Evolutionary conservation across 2,797 vertebrate species (phyloP), one percentile per base, ranked within the genome.

Genomic region (Eulemur albifrons): DNA sequence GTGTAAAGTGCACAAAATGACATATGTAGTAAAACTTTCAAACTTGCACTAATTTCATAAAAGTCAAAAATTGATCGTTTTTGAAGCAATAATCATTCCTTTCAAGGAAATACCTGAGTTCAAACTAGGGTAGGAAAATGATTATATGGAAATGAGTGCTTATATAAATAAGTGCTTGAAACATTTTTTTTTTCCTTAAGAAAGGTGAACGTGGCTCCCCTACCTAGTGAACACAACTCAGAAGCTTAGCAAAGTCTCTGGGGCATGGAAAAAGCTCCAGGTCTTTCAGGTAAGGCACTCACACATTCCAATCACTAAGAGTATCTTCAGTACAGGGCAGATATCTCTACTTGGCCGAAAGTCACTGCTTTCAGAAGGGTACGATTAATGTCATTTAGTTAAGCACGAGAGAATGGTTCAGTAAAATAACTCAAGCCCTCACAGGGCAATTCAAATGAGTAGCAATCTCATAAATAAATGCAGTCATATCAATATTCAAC

Each of bases 391-490:
- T 77, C 95, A 93, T 96, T 94, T 94, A 89, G 97, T 96, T 97
- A 96, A 97, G 76, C 72, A 94, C 45, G 17, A 94, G 88, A 91
- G 82, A 94, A 94, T 43, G 43, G 70, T 61, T 92, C 79, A 94
- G 10, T 90, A 85, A 97, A 97, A 96, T 93, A 95, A 97, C 54
- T 92, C 77, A 77, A 70, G 75, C 72, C 80, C 94, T 94, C 94
- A 89, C 61, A 63, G 76, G 81, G 90, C 85, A 97, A 97, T 97
- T 97, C 90, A 97, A 63, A 94, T 95, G 75, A 95, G 88, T 80
- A 91, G 91, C 73, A 95, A 61, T 61, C 96, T 97, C 91, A 97
- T 96, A 97, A 96, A 95, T 93, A 97, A 96, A 97, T 82, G 45
- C 86, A 95, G 35, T 79, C 75, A 1, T 88, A 81, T 96, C 96